Percentiles rank a stretch among this genome's conserved stretches.
phyloP scores from a whole-genome alignment of 2,797 vertebrate genomes.

The Rousettus madagascariensis region DNA sequence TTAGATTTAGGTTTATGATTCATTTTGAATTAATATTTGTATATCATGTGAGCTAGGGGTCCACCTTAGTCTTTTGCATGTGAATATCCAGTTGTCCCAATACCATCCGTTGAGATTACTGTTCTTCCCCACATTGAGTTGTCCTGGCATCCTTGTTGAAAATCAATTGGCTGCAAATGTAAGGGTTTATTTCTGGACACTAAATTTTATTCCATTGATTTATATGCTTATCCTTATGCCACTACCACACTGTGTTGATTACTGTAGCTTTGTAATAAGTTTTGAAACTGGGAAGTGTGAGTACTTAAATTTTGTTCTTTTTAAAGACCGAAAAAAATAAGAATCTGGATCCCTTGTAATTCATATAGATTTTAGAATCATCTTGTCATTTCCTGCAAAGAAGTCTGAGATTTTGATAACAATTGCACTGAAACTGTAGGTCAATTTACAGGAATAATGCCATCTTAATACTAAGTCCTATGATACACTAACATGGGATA shows the following conservation, averaged over 20 bases:
- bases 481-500: background rate
- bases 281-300: no score
- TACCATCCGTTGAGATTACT: background rate
- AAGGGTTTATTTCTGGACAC: background rate
- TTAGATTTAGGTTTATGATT: background rate
- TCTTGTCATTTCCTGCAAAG: background rate
- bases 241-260: background rate
- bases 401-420: background rate
- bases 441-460: background rate
- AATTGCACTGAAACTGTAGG: background rate
- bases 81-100: no score
- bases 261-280: background rate
- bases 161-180: no score
- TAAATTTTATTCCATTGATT: background rate
- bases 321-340: background rate
- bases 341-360: background rate
- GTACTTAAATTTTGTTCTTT: no score
- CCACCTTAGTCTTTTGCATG: background rate
- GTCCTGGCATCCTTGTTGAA: background rate
- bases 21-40: background rate
- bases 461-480: background rate
- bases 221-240: background rate
- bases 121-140: background rate
- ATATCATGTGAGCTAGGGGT: background rate
- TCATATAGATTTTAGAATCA: background rate